Evolutionary conservation across 2,888 invertebrate species (phyloP), one percentile per base, ranked within the genome.

Genomic region (Aplocera efformata): DNA sequence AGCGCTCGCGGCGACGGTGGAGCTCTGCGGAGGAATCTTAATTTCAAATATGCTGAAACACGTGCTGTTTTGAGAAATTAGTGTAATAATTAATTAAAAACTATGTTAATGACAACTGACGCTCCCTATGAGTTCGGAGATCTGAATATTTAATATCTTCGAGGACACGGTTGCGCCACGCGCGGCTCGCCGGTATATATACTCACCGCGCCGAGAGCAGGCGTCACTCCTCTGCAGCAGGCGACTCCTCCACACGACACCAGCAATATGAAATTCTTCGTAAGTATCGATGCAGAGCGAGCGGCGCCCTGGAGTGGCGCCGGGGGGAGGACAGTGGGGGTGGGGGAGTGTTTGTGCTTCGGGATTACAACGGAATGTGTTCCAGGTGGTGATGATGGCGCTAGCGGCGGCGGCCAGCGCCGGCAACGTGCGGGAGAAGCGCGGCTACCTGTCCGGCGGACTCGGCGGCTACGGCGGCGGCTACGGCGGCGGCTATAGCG

Each of bases 381-480:
- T 56, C 33, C 48, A 57, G 38, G 25, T 59, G 45, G 48, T 56
- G 36, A 32, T 45, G 32, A 36, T 45, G 40, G 36, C 40, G 8
- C 40, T 45, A 17, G 32, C 8, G 33, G 50, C 47, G 42, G 51
- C 47, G 29, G 57, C 51, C 11, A 42, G 53, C 35, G 62, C 57
- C 10, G 46, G 53, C 24, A 55, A 53, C 7, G 58, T 51, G 22
- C 46, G 60, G 10, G 61, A 58, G 34, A 64, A 64, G 48, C 60
- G 60, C 39, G 55, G 62, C 47, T 45, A 33, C 48, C 53, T 55
- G 42, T 34, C 47, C 40, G 43, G 56, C 28, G 42, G 42, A n/a
- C 32, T 31, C 38, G 34, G 43, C 31, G 48, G 46, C 32, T 35
- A 45, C 35, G 47, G 46, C 27, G 40, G 44, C 17, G 34, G 22